Percentiles rank a stretch among this genome's conserved stretches.
phyloP scores from a whole-genome alignment of 2,888 invertebrate genomes.

The Torymus tubicola region DNA sequence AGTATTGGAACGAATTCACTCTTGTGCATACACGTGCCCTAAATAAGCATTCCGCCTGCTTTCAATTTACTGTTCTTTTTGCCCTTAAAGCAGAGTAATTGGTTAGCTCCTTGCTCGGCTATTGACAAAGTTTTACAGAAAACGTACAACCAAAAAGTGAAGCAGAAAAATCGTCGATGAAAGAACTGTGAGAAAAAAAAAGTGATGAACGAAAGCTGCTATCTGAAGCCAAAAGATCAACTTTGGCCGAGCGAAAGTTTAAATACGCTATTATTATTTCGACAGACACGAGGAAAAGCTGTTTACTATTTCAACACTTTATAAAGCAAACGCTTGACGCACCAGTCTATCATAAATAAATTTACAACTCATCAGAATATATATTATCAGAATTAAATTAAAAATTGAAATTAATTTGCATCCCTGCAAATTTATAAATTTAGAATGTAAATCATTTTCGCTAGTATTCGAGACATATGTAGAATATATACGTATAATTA shows the following conservation, averaged over 20 bases:
- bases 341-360: no score
- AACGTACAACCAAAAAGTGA: slow-evolving; percentile 4
- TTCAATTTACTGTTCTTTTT: neutral
- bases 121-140: slow-evolving; percentile 38
- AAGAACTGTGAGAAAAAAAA: slow-evolving; percentile 24
- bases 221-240: slow-evolving; percentile 6
- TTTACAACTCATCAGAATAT: no score
- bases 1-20: slow-evolving; percentile 25
- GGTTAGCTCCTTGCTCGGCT: slow-evolving; percentile 29
- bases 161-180: neutral
- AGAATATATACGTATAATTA: no score
- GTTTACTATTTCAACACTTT: no score
- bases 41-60: slow-evolving; percentile 52
- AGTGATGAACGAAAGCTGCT: slow-evolving; percentile 2
- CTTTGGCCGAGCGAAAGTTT: slow-evolving; percentile 15
- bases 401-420: neutral
- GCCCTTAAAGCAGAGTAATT: slow-evolving; percentile 48
- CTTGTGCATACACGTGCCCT: neutral
- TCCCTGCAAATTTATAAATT: neutral
- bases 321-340: no score
- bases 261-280: slow-evolving; percentile 16
- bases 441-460: no score
- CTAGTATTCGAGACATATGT: no score
- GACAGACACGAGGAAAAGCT: no score
- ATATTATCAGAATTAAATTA: no score